These are phyloP conservation scores for Catocala fraxini DNA, from an alignment of 2,888 invertebrate genomes.

Conservation along the genomic window DNA sequence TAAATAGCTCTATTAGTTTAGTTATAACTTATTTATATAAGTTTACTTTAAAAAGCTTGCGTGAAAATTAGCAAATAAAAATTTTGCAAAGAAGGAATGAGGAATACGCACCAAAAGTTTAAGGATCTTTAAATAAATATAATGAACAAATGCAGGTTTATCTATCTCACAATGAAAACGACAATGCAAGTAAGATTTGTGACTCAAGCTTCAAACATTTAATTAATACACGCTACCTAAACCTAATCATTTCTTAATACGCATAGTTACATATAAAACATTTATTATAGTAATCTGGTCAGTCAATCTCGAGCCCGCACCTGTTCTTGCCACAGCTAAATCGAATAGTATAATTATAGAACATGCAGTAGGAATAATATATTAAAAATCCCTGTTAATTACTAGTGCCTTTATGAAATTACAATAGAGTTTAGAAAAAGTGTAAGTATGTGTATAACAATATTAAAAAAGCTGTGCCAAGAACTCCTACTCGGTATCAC, in stretches of 20 bases:
- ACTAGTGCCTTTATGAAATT: slow-evolving; percentile 19
- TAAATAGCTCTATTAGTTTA: slow-evolving; percentile 46
- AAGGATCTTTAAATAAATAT: slow-evolving; percentile 16
- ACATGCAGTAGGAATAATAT: slow-evolving; percentile 29
- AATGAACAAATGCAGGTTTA: slow-evolving; percentile 34
- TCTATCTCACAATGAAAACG: slow-evolving; percentile 49
- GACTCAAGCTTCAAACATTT: slow-evolving; percentile 68
- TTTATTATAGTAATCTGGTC: slow-evolving; percentile 77
- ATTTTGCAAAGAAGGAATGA: slow-evolving; percentile 12
- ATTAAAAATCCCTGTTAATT: slow-evolving; percentile 38
- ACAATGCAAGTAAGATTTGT: slow-evolving; percentile 64
- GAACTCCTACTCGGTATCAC: slow-evolving; percentile 63
- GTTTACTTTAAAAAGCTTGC: slow-evolving; percentile 46
- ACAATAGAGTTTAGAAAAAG: slow-evolving; percentile 20
- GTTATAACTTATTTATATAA: slow-evolving; percentile 41
- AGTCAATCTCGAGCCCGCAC: slow-evolving; percentile 75
- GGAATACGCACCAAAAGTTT: slow-evolving; percentile 19
- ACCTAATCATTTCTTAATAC: slow-evolving; percentile 65
- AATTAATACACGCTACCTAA: slow-evolving; percentile 75
- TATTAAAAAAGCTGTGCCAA: slow-evolving; percentile 65
- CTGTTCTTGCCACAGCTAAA: slow-evolving; percentile 75
- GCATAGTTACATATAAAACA: slow-evolving; percentile 75
- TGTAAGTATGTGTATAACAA: slow-evolving; percentile 25
- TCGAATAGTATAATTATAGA: slow-evolving; percentile 42
- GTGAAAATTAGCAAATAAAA: slow-evolving; percentile 22